A percentile compares a stretch with the other conserved stretches of the same genome.
These are phyloP conservation scores for Papilio elwesi DNA, from an alignment of 2,888 invertebrate genomes.

Conservation along the genomic window DNA sequence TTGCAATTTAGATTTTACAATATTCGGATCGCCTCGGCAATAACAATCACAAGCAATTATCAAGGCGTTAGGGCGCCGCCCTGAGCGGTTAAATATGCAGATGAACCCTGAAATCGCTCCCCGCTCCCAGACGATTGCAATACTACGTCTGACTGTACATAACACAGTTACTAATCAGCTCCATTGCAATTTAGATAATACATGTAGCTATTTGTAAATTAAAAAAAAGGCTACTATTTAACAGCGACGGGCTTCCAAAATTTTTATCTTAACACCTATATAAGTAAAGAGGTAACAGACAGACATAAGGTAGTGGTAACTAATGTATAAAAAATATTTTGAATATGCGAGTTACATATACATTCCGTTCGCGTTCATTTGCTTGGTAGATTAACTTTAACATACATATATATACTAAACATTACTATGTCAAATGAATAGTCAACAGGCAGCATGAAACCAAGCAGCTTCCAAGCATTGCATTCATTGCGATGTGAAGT, in stretches of 20 bases:
- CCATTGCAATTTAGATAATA: neutral
- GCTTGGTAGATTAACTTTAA: neutral
- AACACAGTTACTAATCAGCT: neutral
- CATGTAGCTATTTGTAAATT: too few species aligned
- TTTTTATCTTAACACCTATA: too few species aligned
- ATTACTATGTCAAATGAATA: conserved; percentile 15
- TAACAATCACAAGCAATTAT: conserved; percentile 65
- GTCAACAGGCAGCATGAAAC: conserved; percentile 18
- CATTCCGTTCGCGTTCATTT: too few species aligned
- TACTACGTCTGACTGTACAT: conserved; percentile 5
- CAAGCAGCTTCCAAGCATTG: conserved; percentile 11
- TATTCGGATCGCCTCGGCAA: conserved; percentile 61
- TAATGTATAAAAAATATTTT: too few species aligned
- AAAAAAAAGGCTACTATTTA: too few species aligned
- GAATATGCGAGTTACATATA: too few species aligned
- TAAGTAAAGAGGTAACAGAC: too few species aligned
- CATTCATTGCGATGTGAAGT: conserved; percentile 40
- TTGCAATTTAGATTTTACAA: conserved; percentile 62
- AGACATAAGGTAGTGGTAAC: too few species aligned
- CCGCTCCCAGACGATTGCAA: conserved; percentile 13
- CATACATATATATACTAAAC: neutral
- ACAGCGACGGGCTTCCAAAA: too few species aligned
- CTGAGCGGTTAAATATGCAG: conserved; percentile 49
- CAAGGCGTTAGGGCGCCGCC: conserved; percentile 50
- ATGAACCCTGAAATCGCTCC: conserved; percentile 43